Percentiles rank a stretch among this genome's conserved stretches.
Conservation (phyloP, 2,113 vertebrate species). For the Larimichthys polyactis region DNA sequence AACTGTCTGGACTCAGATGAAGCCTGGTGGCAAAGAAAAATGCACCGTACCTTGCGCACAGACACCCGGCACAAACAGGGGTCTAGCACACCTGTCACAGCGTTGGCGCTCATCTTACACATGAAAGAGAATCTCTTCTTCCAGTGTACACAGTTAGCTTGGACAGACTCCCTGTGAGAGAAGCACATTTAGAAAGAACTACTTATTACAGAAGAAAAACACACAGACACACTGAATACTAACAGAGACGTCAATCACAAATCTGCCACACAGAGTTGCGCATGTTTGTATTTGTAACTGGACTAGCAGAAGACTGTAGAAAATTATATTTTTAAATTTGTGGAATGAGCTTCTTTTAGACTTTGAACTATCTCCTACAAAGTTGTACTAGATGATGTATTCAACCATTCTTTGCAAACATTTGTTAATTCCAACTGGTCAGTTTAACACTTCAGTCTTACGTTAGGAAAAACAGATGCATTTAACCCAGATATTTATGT, state of each 20-base stretch:
- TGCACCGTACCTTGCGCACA: conserved; percentile 90
- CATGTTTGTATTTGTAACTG: neutral
- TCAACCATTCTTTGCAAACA: conserved; percentile 3
- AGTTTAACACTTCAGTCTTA: neutral
- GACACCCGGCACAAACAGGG: conserved; percentile 94
- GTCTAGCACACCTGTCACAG: conserved; percentile 91
- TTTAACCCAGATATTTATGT: too few species aligned
- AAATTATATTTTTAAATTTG: neutral
- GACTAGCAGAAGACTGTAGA: neutral
- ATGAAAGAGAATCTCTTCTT: conserved; percentile 92
- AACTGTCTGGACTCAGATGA: neutral
- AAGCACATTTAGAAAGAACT: conserved; percentile 2
- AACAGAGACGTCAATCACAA: neutral
- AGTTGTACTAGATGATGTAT: neutral
- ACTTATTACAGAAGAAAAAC: neutral
- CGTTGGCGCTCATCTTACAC: conserved; percentile 95
- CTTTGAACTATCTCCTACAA: neutral
- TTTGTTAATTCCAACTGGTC: neutral
- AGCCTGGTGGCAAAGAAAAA: neutral
- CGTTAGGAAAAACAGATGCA: too few species aligned
- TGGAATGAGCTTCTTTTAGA: neutral
- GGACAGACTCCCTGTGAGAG: conserved; percentile 89
- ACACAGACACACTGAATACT: neutral
- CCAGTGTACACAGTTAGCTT: conserved; percentile 94
- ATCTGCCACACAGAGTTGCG: neutral